Base-by-base conservation (phyloP, 2,113 vertebrate genomes). In the Podarcis cretensis region DNA sequence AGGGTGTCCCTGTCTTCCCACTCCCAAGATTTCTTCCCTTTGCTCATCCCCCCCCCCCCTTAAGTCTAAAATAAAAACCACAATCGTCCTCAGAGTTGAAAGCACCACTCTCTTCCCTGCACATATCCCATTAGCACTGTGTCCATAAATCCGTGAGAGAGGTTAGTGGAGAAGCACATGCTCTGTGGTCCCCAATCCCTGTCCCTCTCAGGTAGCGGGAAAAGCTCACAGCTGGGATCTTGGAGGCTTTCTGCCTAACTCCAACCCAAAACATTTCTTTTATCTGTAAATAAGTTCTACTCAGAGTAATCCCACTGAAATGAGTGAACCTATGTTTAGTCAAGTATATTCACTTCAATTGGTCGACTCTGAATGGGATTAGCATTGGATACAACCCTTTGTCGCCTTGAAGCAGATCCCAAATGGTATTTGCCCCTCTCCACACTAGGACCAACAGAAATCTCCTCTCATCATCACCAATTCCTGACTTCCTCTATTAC, bases 61-160 rank as follows among this genome's bases (percentile, higher is more conserved):
- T 90, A 93, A 80, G 32, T 71, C 59, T 81, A 93, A 87, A 94
- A 91, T 57, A 54, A 82, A 95, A 86, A 12, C 48, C 95, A 68
- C 77, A 93, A 93, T 92, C 86, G 90, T 84, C 59, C 35, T 85
- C 86, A 89, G 87, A 90, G n/a, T 81, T 90, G 43, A 40, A 80
- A 8, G 9, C 0, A 0, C 37, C 69, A 20, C 13, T 86, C 7
- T 87, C 83, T 79, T 71, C 63, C 43, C 71, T 76, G 80, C 79
- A 43, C 84, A 43, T 0, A 6, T 16, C 7, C 23, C 14, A 1
- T n/a, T 69, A 23, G 0, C 40, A 63, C 0, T 63, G 59, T 20
- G 32, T n/a, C 10, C 75, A 87, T 32, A 73, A 4, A 2, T 57
- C 76, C 16, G 25, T 21, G 27, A 84, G n/a, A 66, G 23, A 63